A percentile compares a stretch with the other conserved stretches of the same genome.
Conservation (phyloP, 2,797 vertebrate genomes). For the Manis javanica region DNA sequence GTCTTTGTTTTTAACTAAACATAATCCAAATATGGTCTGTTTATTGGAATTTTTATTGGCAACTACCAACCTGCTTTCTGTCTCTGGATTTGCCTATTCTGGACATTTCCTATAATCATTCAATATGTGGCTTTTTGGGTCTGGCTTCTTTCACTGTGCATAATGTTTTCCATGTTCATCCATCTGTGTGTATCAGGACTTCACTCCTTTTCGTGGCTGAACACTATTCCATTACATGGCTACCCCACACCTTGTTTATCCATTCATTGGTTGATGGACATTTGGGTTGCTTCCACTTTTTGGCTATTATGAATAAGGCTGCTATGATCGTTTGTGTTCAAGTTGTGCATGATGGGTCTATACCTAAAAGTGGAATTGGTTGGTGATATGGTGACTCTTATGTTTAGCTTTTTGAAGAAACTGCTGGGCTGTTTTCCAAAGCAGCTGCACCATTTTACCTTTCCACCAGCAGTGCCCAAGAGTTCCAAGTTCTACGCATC, state of each 20-base stretch:
- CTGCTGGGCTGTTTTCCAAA: neutral
- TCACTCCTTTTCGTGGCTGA: neutral
- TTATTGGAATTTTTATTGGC: neutral
- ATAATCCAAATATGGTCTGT: neutral
- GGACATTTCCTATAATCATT: neutral
- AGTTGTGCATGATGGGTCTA: neutral
- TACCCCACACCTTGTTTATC: neutral
- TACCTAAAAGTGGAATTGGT: neutral
- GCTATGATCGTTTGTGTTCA: neutral
- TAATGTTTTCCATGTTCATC: neutral
- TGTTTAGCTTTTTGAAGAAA: neutral
- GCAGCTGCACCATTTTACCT: neutral
- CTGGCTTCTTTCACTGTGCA: neutral
- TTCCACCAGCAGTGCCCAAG: neutral
- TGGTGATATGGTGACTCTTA: neutral
- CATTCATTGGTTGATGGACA: neutral
- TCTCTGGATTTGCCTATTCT: neutral
- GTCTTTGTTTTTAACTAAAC: neutral
- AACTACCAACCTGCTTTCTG: neutral
- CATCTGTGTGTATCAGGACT: neutral
- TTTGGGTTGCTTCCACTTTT: neutral
- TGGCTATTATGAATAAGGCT: no score
- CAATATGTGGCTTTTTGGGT: neutral
- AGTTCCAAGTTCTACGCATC: neutral
- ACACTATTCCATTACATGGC: neutral